Evolutionary conservation across 2,797 vertebrate species (phyloP), one percentile per base, ranked within the genome.

Genomic region (Ptychobarbus kaznakovi): DNA sequence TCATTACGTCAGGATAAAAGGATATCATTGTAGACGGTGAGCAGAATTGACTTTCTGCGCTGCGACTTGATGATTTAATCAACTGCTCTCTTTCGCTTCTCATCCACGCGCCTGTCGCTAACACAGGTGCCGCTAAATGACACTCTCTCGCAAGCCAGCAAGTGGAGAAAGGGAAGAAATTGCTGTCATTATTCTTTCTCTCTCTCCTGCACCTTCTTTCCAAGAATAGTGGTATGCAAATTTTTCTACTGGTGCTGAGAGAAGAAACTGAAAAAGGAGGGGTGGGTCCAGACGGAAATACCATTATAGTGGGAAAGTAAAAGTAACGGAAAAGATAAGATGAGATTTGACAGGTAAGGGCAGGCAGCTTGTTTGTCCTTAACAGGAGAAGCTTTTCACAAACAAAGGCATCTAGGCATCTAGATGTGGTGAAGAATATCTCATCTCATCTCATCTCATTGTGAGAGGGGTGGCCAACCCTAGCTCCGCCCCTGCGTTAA

Each of bases 1-100:
- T 98, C 97, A 99, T 99, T 99, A 99, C 97, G 97, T 97, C 97
- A 97, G 98, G 97, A 98, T 98, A 98, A 99, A 98, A 97, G 97
- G 97, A 98, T 97, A 99, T 99, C 97, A 97, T 96, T 97, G 97
- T 95, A 96, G 98, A 98, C 97, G 96, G 97, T 96, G 93, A 98
- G 97, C 98, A 98, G 97, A 98, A 99, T 99, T 98, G 98, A 98
- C 97, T 99, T 98, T 98, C 96, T 96, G 96, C 95, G 96, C 96
- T 95, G 95, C 94, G 96, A 96, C 97, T 97, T 98, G 97, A 98
- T 99, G 97, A 99, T 99, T 99, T 99, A 99, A 99, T 99, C 97
- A 98, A 98, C 97, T 97, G 96, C 96, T 98, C 97, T 97, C 97
- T 97, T 98, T 99, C 98, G 97, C 97, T 98, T 98, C 97, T 97